Evolutionary conservation across 2,888 invertebrate species (phyloP), one percentile per base, ranked within the genome.

Genomic region (Hemaris fuciformis): DNA sequence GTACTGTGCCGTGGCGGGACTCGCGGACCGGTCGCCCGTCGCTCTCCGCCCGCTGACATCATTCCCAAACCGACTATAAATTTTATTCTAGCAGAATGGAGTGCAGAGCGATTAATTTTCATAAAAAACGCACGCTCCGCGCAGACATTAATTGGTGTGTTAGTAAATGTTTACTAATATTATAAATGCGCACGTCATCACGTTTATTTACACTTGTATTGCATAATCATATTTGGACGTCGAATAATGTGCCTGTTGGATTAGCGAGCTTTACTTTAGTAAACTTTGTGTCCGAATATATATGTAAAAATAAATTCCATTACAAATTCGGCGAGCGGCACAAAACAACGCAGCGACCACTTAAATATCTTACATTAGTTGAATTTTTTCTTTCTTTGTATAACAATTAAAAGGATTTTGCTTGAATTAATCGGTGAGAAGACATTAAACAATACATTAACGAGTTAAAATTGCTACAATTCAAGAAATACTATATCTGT

Each of bases 91-190:
- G 31, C 53, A 53, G 53, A 31, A 18, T 18, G 53, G 7, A 46
- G 25, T 46, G 31, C 53, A 53, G 31, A 31, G 31, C 53, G 53
- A 53, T 53, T 53, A 53, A 53, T 53, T 53, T 53, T 20, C 53
- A 53, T 53, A 53, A 53, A 53, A 53, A 53, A 53, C 27, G 46
- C 46, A 46, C 23, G 46, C 46, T 48, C 53, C 15, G 38, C 15
- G 18, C 53, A 53, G 53, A 53, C 53, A 31, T 53, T 53, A 53
- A 53, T 53, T 53, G 53, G 53, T 53, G 31, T 31, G 53, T 53
- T 53, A 53, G 53, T 31, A 27, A 53, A 31, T 31, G 31, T 53
- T 53, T 53, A 53, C 53, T 31, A 53, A 53, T 53, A 53, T 53
- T 53, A 18, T 31, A 53, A 53, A 53, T 53, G 53, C 31, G 27